These are phyloP conservation scores for Cybosia mesomella DNA, from an alignment of 2,888 invertebrate species.

Conservation along the genomic window DNA sequence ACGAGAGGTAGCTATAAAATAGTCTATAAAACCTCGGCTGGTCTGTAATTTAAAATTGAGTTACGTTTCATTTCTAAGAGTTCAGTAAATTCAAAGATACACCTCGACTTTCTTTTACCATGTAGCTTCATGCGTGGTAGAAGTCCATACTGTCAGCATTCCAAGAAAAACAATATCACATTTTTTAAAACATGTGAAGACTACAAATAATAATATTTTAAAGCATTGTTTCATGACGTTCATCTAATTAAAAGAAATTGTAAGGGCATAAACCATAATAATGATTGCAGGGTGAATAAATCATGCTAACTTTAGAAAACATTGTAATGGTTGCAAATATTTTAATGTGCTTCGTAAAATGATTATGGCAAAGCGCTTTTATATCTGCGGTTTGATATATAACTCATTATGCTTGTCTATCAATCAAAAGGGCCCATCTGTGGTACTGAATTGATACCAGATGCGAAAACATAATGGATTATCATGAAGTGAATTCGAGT, in stretches of 20 bases:
- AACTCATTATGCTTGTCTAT: background rate
- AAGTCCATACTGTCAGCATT: slow-evolving; percentile 43
- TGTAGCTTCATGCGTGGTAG: background rate
- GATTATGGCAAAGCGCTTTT: background rate
- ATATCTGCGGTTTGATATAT: background rate
- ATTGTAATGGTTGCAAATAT: slow-evolving; percentile 25
- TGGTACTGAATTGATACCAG: background rate
- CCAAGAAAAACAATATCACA: slow-evolving; percentile 56
- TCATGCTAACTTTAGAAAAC: slow-evolving; percentile 27
- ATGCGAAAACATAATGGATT: background rate
- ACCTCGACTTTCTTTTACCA: background rate
- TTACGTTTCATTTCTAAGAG: background rate
- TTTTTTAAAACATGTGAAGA: slow-evolving; percentile 46
- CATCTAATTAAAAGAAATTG: slow-evolving; percentile 46
- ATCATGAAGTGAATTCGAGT: background rate
- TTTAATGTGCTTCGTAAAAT: slow-evolving; percentile 25
- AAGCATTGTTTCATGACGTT: slow-evolving; percentile 39
- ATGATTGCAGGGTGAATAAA: slow-evolving; percentile 40
- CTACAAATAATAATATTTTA: slow-evolving; percentile 50
- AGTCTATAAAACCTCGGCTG: no score
- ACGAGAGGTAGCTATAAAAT: background rate
- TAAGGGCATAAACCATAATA: slow-evolving; percentile 31
- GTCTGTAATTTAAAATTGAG: no score
- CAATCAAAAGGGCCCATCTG: slow-evolving; percentile 3
- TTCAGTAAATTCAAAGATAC: background rate